Evolutionary conservation across 1,140 invertebrate species (phyloP).

Genomic region (Orchesella cincta): DNA sequence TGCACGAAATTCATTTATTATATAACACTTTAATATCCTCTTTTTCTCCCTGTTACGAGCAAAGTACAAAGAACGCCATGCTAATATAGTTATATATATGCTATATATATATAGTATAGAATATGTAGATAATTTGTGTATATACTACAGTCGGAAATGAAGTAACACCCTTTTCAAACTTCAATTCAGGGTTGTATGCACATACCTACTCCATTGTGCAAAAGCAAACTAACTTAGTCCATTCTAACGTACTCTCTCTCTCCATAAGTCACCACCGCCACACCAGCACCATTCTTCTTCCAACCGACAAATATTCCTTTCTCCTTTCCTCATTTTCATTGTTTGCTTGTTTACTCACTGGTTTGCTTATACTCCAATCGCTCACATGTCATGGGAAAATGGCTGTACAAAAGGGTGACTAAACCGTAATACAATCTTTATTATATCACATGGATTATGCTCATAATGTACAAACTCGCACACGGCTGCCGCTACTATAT

Average conservation of each 20-base stretch:
- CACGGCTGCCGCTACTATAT: background rate
- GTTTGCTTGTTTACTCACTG: background rate
- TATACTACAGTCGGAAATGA: no score
- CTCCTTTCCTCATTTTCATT: background rate
- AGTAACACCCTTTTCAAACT: background rate
- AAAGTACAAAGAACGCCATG: background rate
- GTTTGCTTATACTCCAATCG: background rate
- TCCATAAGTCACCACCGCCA: no score
- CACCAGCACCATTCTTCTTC: background rate
- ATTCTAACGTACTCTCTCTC: no score
- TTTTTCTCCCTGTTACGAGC: background rate
- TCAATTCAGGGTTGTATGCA: no score
- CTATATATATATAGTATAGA: background rate
- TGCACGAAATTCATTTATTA: constrained; percentile 19
- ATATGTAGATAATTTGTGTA: background rate
- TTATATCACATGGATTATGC: background rate
- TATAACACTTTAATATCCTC: constrained; percentile 17
- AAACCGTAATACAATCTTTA: background rate
- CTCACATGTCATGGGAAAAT: background rate
- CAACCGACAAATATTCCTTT: no score
- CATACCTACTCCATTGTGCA: no score
- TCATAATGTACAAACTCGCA: no score
- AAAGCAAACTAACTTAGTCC: no score
- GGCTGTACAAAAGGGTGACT: background rate
- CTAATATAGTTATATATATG: background rate